These are phyloP conservation scores for Zenarchopterus dispar DNA, from an alignment of 2,797 vertebrate genomes.

Conservation along the genomic window DNA sequence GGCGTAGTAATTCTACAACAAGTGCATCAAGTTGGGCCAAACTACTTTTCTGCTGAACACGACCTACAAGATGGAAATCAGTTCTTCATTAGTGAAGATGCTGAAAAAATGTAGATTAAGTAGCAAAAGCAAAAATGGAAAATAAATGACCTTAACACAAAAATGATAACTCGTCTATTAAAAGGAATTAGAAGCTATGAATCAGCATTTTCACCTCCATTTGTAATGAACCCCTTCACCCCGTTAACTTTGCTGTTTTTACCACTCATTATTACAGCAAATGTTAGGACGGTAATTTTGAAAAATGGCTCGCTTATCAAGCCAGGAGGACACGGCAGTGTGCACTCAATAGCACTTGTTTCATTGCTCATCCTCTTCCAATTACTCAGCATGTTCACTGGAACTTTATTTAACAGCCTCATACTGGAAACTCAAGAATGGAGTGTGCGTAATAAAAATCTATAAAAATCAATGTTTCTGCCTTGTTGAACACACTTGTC, in stretches of 20 bases:
- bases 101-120: constrained; percentile 56
- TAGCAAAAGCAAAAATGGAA: constrained; percentile 42
- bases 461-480: constrained; percentile 46
- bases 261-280: constrained; percentile 57
- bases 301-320: constrained; percentile 74
- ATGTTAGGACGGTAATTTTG: constrained; percentile 67
- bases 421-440: constrained; percentile 68
- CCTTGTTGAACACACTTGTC: constrained; percentile 55
- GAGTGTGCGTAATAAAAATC: constrained; percentile 60
- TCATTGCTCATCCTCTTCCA: constrained; percentile 76
- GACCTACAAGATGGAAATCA: constrained; percentile 14
- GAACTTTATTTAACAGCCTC: constrained; percentile 77
- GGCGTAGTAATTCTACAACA: constrained; percentile 8
- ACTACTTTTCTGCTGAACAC: constrained; percentile 46
- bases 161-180: constrained; percentile 62
- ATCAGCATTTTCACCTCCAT: constrained; percentile 54
- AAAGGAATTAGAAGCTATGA: constrained; percentile 60
- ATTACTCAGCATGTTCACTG: constrained; percentile 80
- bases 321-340: constrained; percentile 65
- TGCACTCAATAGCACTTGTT: constrained; percentile 63
- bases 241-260: constrained; percentile 64
- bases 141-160: constrained; percentile 60
- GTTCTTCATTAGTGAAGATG: constrained; percentile 68
- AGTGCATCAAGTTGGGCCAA: constrained; percentile 9
- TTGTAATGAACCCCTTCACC: constrained; percentile 49